phyloP scores from a whole-genome alignment of 1,140 invertebrate species.

The Brachionus koreanus region DNA sequence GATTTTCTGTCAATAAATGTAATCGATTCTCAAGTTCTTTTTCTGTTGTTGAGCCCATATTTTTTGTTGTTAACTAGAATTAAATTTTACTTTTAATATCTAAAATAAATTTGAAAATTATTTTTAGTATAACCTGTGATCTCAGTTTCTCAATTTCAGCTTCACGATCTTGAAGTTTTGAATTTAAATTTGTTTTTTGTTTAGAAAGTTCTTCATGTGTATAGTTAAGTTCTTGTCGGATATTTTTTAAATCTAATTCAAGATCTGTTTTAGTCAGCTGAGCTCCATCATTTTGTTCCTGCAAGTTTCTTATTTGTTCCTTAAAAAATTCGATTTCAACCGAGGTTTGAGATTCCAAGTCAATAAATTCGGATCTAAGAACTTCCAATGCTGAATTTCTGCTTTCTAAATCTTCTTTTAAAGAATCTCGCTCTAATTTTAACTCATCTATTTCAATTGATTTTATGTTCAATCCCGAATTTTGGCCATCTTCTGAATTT shows the following conservation, averaged over 20 bases:
- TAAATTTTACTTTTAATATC: neutral
- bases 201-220: conserved; percentile 64
- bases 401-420: conserved; percentile 65
- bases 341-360: conserved; percentile 52
- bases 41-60: conserved; percentile 60
- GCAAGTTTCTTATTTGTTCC: conserved; percentile 51
- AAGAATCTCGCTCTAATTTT: conserved; percentile 64
- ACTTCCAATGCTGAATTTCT: conserved; percentile 61
- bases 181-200: conserved; percentile 61
- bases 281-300: conserved; percentile 51
- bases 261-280: neutral
- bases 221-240: conserved; percentile 63
- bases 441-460: conserved; percentile 58
- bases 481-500: conserved; percentile 52
- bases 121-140: conserved; percentile 59
- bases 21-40: conserved; percentile 68
- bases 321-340: conserved; percentile 53
- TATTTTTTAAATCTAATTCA: conserved; percentile 37
- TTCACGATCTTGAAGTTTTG: conserved; percentile 64
- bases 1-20: conserved; percentile 69
- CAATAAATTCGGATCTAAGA: conserved; percentile 62
- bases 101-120: neutral
- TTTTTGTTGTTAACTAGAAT: conserved; percentile 59
- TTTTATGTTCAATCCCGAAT: conserved; percentile 50
- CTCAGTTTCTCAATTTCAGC: conserved; percentile 64